phyloP scores from a whole-genome alignment of 2,113 vertebrate species.

The Oryzias woworae region DNA sequence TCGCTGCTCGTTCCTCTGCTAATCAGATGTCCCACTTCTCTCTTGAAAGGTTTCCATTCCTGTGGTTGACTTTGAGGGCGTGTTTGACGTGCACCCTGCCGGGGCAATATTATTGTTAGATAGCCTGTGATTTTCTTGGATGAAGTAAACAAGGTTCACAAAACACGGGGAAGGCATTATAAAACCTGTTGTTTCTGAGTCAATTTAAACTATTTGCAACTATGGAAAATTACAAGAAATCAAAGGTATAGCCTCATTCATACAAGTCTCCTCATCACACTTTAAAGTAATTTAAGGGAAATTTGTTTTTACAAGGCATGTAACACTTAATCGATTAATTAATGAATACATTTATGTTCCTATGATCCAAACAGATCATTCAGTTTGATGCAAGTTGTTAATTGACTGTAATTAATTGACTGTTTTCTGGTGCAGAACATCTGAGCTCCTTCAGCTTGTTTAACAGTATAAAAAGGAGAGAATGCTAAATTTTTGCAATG shows the following conservation, averaged over 20 bases:
- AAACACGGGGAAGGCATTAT: conserved; percentile 49
- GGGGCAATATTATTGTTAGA: conserved; percentile 63
- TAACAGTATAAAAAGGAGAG: conserved; percentile 1
- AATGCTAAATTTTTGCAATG: background rate
- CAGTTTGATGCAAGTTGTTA: too few species aligned
- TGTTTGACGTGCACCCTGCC: conserved; percentile 22
- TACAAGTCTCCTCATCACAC: too few species aligned
- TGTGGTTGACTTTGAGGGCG: conserved; percentile 29
- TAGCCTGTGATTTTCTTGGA: conserved; percentile 39
- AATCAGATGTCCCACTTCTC: conserved; percentile 37
- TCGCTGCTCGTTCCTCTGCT: conserved; percentile 10
- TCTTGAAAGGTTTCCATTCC: conserved; percentile 39
- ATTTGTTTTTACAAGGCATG: too few species aligned
- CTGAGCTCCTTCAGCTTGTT: background rate
- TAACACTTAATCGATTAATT: too few species aligned
- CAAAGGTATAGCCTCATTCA: background rate
- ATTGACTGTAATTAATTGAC: too few species aligned
- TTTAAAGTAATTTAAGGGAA: too few species aligned
- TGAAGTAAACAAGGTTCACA: conserved; percentile 50
- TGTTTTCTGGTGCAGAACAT: background rate
- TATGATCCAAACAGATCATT: too few species aligned
- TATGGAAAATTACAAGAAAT: background rate
- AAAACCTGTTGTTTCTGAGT: conserved; percentile 28
- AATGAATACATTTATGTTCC: too few species aligned
- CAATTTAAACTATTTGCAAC: conserved; percentile 5